Percentiles rank a stretch among this genome's conserved stretches.
These are phyloP conservation scores for Euclidia mi DNA, from an alignment of 2,888 invertebrate genomes.

Conservation along the genomic window DNA sequence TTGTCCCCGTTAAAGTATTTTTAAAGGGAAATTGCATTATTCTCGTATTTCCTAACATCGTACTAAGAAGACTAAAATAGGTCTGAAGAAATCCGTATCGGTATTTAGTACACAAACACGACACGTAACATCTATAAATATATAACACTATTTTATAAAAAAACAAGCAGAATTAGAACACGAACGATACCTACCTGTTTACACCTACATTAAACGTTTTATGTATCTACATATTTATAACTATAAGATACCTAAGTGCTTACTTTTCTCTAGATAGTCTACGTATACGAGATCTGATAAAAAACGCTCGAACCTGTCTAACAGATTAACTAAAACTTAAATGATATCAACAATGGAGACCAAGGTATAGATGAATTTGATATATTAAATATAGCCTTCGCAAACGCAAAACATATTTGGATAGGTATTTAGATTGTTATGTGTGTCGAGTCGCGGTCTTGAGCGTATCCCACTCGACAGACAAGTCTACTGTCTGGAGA, in stretches of 20 bases:
- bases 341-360: neutral
- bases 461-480: slow-evolving; percentile 54
- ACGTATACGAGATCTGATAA: slow-evolving; percentile 8
- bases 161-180: slow-evolving; percentile 7
- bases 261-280: neutral
- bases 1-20: no score
- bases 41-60: neutral
- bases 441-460: slow-evolving; percentile 57
- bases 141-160: slow-evolving; percentile 10
- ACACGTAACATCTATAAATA: slow-evolving; percentile 7
- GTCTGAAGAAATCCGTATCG: slow-evolving; percentile 6
- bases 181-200: neutral
- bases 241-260: neutral
- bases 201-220: neutral
- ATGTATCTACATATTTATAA: neutral
- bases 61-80: slow-evolving; percentile 5
- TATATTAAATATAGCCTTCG: neutral
- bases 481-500: slow-evolving; percentile 68
- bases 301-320: slow-evolving; percentile 1
- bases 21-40: no score
- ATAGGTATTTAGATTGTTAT: slow-evolving; percentile 29
- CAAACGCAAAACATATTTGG: neutral
- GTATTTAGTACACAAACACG: slow-evolving; percentile 10
- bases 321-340: neutral
- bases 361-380: neutral